These are phyloP conservation scores for Meiosimyza platycephala DNA, from an alignment of 2,888 invertebrate species.

Conservation along the genomic window DNA sequence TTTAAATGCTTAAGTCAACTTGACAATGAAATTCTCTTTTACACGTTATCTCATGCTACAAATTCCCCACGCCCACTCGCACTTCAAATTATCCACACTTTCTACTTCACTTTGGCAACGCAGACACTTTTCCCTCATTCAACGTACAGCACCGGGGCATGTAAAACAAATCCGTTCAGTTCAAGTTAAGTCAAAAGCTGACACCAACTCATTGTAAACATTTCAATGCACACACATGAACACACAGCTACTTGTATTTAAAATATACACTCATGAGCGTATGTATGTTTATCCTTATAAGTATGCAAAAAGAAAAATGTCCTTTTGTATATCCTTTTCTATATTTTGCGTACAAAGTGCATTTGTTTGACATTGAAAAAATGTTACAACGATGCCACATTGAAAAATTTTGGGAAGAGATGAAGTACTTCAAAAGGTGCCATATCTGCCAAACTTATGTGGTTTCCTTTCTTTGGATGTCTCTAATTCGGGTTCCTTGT, in stretches of 20 bases:
- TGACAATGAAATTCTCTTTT: too few relatives aligned
- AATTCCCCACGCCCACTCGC: too few relatives aligned
- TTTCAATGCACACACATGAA: conserved; percentile 7
- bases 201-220: conserved; percentile 17
- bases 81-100: too few relatives aligned
- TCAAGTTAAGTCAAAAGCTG: not conserved
- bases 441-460: too few relatives aligned
- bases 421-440: not conserved
- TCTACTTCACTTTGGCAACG: too few relatives aligned
- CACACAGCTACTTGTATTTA: not conserved
- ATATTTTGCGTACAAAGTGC: not conserved
- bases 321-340: not conserved
- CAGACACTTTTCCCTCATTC: too few relatives aligned
- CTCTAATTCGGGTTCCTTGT: too few relatives aligned
- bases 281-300: not conserved
- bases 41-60: too few relatives aligned
- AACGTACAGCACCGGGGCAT: too few relatives aligned
- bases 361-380: conserved; percentile 1
- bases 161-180: too few relatives aligned
- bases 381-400: not conserved
- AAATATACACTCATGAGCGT: not conserved
- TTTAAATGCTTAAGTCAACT: too few relatives aligned
- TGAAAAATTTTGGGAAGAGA: not conserved
- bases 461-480: too few relatives aligned
- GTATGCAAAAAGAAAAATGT: not conserved